Evolutionary conservation across 1,140 invertebrate genomes (phyloP).

Genomic region (Nylanderia fulva): DNA sequence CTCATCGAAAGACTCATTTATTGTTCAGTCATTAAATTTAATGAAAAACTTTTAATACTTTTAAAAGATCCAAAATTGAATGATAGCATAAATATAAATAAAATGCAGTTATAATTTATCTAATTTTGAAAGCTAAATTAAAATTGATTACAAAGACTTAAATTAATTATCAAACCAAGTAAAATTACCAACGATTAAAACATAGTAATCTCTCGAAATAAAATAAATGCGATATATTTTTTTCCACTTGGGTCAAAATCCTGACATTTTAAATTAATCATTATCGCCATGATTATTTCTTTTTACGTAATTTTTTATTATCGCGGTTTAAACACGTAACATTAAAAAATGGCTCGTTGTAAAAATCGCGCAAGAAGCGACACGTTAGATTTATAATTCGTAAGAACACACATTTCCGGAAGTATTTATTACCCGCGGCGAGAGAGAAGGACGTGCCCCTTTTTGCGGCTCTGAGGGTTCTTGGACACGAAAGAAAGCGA

Average conservation of each 20-base stretch:
- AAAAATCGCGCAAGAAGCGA: constrained; percentile 22
- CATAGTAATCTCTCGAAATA: background rate
- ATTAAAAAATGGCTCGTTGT: background rate
- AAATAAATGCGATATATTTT: background rate
- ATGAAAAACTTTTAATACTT: background rate
- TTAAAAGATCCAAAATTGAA: background rate
- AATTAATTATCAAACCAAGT: background rate
- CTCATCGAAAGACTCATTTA: too few species aligned
- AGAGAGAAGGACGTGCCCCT: background rate
- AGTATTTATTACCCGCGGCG: constrained; percentile 53
- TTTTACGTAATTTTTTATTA: background rate
- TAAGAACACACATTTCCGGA: constrained; percentile 35
- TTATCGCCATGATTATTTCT: background rate
- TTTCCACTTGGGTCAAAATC: background rate
- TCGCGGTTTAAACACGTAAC: background rate
- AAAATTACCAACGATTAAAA: background rate
- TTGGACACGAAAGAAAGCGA: constrained; percentile 53
- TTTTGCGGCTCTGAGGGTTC: constrained; percentile 52
- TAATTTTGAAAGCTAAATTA: background rate
- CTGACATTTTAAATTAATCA: background rate
- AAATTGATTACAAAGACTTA: background rate
- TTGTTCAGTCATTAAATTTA: too few species aligned
- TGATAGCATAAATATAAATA: background rate
- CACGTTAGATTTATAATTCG: constrained; percentile 54
- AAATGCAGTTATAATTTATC: background rate